Evolutionary conservation across 2,113 vertebrate genomes (phyloP), one percentile per base, ranked within the genome.

Genomic region (Ancistrus triradiatus): DNA sequence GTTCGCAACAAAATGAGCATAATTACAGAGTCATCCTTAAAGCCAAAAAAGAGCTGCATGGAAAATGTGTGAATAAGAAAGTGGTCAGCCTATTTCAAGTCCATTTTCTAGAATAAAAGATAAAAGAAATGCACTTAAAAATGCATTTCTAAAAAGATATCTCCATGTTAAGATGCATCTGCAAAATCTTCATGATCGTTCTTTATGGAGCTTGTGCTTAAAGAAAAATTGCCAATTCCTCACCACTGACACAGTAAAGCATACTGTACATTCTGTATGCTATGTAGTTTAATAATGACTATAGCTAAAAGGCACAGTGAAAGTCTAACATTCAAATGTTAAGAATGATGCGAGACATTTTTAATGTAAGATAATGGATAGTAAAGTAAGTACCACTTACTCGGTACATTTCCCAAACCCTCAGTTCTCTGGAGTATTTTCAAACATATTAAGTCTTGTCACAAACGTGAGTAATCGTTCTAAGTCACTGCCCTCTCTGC

Each of bases 371-470:
- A 40, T 50, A 38, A 62, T 25, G 15, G n/a, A n/a, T n/a, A n/a
- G n/a, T n/a, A n/a, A 22, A 27, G 50, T 18, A 49, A 51, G 10
- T 27, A 17, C 11, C n/a, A 37, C 38, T 24, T 6, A 21, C 33
- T 38, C 33, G 7, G 3, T 35, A 25, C 46, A 10, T 52, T 40
- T 43, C 10, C 24, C 48, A 42, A 21, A 21, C 25, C 19, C n/a
- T 51, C 35, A 63, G 48, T 37, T 51, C 17, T 31, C 10, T 22
- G 13, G 21, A 7, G n/a, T 44, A 15, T 24, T 64, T 46, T 7
- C 40, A 64, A 53, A 31, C 50, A 55, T 11, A 15, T 33, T 35
- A 46, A 55, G 19, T 56, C n/a, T 37, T 46, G n/a, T 47, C 56
- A 56, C 28, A 19, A 33, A 42, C 19, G 15, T 37, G 18, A 37